Conservation (phyloP, 2,797 vertebrate species). For the Podarcis lilfordi region DNA sequence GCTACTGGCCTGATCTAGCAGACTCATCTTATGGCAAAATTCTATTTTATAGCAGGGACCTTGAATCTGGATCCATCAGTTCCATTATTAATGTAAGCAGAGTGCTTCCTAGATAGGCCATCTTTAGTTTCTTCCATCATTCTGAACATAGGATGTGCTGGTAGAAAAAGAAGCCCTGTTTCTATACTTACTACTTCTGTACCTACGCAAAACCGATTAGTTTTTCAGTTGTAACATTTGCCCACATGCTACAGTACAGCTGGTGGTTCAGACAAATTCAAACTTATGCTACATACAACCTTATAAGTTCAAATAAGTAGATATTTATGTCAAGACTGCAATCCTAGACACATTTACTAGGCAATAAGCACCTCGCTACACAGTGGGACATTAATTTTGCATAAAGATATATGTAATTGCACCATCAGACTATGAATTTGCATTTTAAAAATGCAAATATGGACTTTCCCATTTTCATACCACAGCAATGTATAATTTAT, state of each 20-base stretch:
- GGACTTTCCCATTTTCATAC: neutral
- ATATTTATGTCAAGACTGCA: neutral
- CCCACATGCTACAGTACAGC: neutral
- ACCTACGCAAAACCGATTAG: neutral
- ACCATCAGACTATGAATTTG: neutral
- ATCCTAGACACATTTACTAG: neutral
- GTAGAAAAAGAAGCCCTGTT: neutral
- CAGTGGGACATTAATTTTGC: neutral
- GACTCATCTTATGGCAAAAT: neutral
- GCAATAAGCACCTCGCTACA: neutral
- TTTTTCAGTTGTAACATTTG: neutral
- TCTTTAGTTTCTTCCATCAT: neutral
- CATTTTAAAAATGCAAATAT: neutral
- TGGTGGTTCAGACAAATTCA: neutral
- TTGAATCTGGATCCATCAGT: neutral
- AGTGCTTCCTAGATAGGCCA: neutral
- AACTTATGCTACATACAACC: neutral
- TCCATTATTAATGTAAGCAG: neutral
- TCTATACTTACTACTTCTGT: too few species aligned
- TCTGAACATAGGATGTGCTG: neutral
- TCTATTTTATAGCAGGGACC: neutral
- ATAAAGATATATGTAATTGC: neutral
- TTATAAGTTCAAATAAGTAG: neutral
- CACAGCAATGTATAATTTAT: conserved; percentile 5
- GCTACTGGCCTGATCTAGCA: too few species aligned